phyloP scores from a whole-genome alignment of 2,113 vertebrate genomes.

The Lophura nycthemera region DNA sequence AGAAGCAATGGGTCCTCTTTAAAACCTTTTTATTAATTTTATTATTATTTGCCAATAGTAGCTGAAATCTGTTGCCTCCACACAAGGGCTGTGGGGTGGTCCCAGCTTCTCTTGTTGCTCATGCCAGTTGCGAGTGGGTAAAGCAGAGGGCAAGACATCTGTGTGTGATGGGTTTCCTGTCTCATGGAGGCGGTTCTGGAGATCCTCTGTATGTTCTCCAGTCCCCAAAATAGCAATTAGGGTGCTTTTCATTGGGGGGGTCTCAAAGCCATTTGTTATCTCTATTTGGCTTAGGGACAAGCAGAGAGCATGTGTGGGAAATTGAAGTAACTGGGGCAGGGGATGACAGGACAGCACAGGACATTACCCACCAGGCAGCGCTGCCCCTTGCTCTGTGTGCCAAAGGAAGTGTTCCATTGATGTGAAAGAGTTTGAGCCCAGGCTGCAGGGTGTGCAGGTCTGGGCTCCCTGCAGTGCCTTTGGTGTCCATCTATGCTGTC shows the following conservation, averaged over 20 bases:
- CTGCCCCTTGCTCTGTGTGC: neutral
- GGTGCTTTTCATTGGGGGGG: neutral
- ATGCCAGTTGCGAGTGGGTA: neutral
- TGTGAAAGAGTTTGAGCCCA: neutral
- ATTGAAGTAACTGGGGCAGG: neutral
- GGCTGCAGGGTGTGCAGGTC: neutral
- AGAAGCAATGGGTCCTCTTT: accelerated
- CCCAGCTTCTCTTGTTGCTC: neutral
- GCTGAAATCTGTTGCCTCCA: accelerated
- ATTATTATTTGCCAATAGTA: neutral
- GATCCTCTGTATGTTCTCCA: neutral
- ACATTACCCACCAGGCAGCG: accelerated
- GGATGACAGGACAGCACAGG: accelerated
- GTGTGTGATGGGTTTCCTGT: neutral
- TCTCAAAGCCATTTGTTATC: neutral
- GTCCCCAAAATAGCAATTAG: neutral
- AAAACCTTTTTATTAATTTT: neutral
- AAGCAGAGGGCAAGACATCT: neutral
- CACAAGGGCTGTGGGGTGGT: neutral
- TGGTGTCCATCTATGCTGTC: neutral
- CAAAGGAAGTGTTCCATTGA: neutral
- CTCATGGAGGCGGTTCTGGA: neutral
- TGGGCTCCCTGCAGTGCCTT: neutral
- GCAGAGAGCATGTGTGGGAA: accelerated
- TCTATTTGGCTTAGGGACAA: neutral